phyloP scores from a whole-genome alignment of 1,140 invertebrate species.

The Teleopsis dalmanni region DNA sequence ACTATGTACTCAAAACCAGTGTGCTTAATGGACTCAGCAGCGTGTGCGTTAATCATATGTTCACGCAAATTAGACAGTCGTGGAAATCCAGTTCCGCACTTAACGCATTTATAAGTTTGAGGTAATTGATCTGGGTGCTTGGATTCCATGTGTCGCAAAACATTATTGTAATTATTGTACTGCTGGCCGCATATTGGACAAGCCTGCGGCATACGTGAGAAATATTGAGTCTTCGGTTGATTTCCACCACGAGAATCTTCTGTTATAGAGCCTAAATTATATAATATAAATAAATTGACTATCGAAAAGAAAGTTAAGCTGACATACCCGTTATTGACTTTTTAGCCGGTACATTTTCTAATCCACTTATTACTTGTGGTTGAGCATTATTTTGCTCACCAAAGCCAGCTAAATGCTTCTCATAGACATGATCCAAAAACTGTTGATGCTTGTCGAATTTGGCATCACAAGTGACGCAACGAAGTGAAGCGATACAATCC shows the following conservation, averaged over 20 bases:
- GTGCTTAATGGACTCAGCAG: slow-evolving; percentile 32
- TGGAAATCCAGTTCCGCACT: slow-evolving; percentile 37
- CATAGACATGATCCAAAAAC: slow-evolving; percentile 42
- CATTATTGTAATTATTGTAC: slow-evolving; percentile 44
- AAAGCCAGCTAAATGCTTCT: slow-evolving; percentile 34
- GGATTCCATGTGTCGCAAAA: slow-evolving; percentile 42
- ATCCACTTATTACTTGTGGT: not conserved
- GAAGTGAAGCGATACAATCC: slow-evolving; percentile 40
- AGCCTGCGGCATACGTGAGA: slow-evolving; percentile 40
- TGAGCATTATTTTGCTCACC: slow-evolving; percentile 17
- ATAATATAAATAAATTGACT: not conserved
- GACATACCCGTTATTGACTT: slow-evolving; percentile 21
- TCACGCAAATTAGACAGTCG: slow-evolving; percentile 38
- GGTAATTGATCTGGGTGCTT: slow-evolving; percentile 44
- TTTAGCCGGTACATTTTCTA: slow-evolving; percentile 28
- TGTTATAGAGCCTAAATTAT: slow-evolving; percentile 18
- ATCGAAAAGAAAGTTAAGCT: no score
- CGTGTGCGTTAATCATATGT: slow-evolving; percentile 40
- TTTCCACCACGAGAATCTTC: slow-evolving; percentile 34
- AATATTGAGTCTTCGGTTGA: slow-evolving; percentile 34
- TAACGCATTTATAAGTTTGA: slow-evolving; percentile 40
- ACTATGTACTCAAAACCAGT: slow-evolving; percentile 40
- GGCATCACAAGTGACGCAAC: slow-evolving; percentile 42
- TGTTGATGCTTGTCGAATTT: slow-evolving; percentile 40
- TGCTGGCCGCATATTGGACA: slow-evolving; percentile 42